Base-by-base conservation (phyloP, 2,888 invertebrate genomes). In the Aelia acuminata region DNA sequence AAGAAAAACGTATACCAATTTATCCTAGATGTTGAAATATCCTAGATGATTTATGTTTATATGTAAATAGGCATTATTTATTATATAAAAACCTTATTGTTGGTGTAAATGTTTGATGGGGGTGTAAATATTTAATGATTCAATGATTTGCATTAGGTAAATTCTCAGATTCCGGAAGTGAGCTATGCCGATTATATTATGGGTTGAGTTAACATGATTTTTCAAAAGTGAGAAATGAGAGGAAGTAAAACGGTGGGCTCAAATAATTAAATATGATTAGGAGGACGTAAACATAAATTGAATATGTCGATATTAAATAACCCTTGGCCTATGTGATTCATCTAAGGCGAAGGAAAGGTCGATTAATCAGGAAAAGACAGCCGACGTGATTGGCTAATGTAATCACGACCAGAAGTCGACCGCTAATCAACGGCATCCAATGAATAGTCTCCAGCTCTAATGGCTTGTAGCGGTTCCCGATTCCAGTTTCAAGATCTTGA, bases 361-460 rank as follows among this genome's bases (percentile, higher is more conserved):
- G 15, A 80, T 80, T 80, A 80, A 80, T 80, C 80, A 22, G 43
- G 80, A 80, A 80, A 80, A 80, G 80, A 80, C 80, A 80, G 80
- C 80, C 80, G 43, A 43, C 43, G 10, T n/a, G 43, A 47, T 80
- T 80, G 47, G 80, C 43, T 80, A 80, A 80, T 80, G 80, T 43
- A 80, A 80, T 80, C 43, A 39, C 11, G 11, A 43, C 80, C 43
- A 47, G 43, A 11, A 80, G 80, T 80, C 43, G n/a, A 80, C 80
- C 80, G 80, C 80, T n/a, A 80, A 80, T 80, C 80, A 80, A 80
- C 39, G 43, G n/a, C 80, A 20, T n/a, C 80, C n/a, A 47, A 11
- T 43, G 80, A 80, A 80, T 80, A 80, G 80, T 47, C 3, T 47
- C 43, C 4, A 13, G 11, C 80, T 47, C 22, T 39, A 80, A 80